These are phyloP conservation scores for Lepidotrigona ventralis DNA, from an alignment of 1,140 invertebrate species.

Conservation along the genomic window DNA sequence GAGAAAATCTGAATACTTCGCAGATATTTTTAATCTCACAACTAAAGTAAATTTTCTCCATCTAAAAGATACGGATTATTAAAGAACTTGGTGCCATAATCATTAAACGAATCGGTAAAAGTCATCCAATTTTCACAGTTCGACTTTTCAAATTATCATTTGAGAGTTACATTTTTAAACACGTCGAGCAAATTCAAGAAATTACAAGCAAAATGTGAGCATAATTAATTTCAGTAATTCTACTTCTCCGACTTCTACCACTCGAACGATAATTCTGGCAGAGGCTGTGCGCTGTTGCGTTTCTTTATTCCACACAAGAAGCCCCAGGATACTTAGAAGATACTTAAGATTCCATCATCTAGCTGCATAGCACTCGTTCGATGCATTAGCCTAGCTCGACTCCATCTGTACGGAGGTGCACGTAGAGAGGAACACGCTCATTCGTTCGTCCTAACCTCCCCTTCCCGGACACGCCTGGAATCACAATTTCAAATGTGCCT, in stretches of 20 bases:
- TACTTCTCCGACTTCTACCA: background rate
- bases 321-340: conserved; percentile 53
- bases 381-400: conserved; percentile 56
- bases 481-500: conserved; percentile 69
- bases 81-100: too few species aligned
- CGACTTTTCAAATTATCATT: too few species aligned
- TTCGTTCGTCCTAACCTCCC: conserved; percentile 58
- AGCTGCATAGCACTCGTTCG: conserved; percentile 62
- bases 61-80: too few species aligned
- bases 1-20: too few species aligned
- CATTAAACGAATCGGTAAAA: too few species aligned
- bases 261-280: background rate
- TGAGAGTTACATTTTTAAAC: background rate
- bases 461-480: conserved; percentile 71
- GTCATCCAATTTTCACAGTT: too few species aligned
- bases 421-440: conserved; percentile 45
- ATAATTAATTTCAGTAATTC: background rate
- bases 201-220: background rate
- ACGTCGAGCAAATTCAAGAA: background rate
- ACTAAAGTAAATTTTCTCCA: too few species aligned
- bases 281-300: background rate
- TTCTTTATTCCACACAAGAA: background rate
- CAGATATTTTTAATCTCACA: too few species aligned
- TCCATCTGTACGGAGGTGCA: conserved; percentile 58
- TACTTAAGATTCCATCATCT: conserved; percentile 69